Evolutionary conservation across 2,888 invertebrate species (phyloP), one percentile per base, ranked within the genome.

Genomic region (Ornithoptera alexandrae): DNA sequence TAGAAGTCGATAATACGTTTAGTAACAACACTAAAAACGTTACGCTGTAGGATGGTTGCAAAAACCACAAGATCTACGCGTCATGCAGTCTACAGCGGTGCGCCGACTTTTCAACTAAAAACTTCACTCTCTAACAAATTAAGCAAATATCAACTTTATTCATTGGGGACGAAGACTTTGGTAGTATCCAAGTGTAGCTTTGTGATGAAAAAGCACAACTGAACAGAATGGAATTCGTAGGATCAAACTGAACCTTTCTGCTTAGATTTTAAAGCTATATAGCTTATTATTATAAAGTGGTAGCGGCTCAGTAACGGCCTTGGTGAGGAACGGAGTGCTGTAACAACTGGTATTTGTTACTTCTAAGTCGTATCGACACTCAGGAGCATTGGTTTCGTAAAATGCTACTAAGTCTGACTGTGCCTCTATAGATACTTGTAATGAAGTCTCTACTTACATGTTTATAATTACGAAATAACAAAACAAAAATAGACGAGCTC

Each of bases 51-150:
- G 75, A 76, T 81, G 79, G 84, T 86, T 84, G 89, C 86, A 88
- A 88, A 88, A 89, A 88, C 86, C 82, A 77, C 86, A 85, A 82
- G 83, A 81, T 80, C 81, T 81, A 80, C 85, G 89, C 90, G 90
- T 89, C 90, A 88, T 85, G 89, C 90, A 87, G 90, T 90, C 90
- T 90, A 81, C 83, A 74, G 72, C 67, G 78, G 77, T 77, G 77
- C 74, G 73, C 78, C 78, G 74, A 78, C 77, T 78, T 80, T 82
- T 79, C 80, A 79, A 84, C 82, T 75, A 86, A 85, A 85, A 86
- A 74, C 66, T 67, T 46, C n/a, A 69, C 65, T 67, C 70, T 42
- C 30, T 36, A 50, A 12, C 30, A 15, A 8, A 68, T 50, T 69
- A 79, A 39, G 61, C 74, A 42, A 83, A 77, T 77, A 68, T 73